phyloP scores from a whole-genome alignment of 2,888 invertebrate genomes.

The Oligia latruncula region DNA sequence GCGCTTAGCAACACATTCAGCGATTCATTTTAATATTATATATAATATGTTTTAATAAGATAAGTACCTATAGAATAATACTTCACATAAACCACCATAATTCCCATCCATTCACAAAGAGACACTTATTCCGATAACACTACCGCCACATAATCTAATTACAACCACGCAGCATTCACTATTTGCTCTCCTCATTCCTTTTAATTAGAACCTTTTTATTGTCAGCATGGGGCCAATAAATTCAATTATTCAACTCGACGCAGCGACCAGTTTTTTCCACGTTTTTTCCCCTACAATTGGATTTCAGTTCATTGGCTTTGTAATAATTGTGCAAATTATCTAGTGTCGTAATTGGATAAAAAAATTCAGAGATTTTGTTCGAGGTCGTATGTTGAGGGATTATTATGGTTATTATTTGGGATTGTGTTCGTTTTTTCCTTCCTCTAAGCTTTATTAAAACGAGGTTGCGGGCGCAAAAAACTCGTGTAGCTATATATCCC shows the following conservation, averaged over 20 bases:
- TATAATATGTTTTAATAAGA: too few species aligned
- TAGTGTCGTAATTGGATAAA: slow-evolving; percentile 30
- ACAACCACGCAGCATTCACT: slow-evolving; percentile 56
- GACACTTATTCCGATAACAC: slow-evolving; percentile 41
- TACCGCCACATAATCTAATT: slow-evolving; percentile 60
- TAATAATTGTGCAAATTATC: slow-evolving; percentile 47
- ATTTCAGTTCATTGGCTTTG: slow-evolving; percentile 61
- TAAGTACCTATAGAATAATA: background rate
- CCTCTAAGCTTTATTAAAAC: background rate
- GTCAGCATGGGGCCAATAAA: slow-evolving; percentile 67
- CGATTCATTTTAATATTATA: background rate
- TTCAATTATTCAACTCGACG: slow-evolving; percentile 68
- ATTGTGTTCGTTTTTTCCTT: background rate
- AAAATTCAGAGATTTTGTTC: background rate
- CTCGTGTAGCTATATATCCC: background rate
- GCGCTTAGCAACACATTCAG: too few species aligned
- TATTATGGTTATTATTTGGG: background rate
- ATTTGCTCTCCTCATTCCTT: slow-evolving; percentile 63
- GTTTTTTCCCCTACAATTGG: slow-evolving; percentile 59
- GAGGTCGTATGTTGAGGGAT: background rate
- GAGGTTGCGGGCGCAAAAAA: background rate
- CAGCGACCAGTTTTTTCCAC: slow-evolving; percentile 47
- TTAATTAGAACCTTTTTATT: slow-evolving; percentile 72
- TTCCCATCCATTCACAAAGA: slow-evolving; percentile 20
- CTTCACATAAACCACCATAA: background rate